phyloP scores from a whole-genome alignment of 2,888 invertebrate species.

The Calameuta idolon region DNA sequence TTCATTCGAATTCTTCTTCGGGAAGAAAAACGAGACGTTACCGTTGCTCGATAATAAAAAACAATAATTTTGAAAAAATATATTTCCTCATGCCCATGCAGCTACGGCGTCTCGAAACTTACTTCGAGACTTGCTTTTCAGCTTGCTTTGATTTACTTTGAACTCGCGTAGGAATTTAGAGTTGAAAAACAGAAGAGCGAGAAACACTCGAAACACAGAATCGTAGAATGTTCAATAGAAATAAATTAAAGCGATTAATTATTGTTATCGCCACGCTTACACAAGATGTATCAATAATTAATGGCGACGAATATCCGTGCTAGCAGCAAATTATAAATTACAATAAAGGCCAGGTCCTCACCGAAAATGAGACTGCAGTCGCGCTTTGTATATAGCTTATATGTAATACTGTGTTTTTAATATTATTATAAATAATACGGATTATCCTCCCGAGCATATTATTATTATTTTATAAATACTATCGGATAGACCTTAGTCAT shows the following conservation, averaged over 20 bases:
- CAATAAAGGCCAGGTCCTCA: constrained; percentile 19
- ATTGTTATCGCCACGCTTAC: constrained; percentile 21
- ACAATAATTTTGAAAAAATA: neutral
- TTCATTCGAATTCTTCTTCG: neutral
- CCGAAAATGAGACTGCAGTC: constrained; percentile 58
- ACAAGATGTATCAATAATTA: constrained; percentile 21
- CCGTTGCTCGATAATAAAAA: neutral
- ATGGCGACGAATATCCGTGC: neutral
- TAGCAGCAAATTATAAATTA: neutral
- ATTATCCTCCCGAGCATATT: constrained; percentile 33
- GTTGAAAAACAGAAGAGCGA: constrained; percentile 12
- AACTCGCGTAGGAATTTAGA: neutral
- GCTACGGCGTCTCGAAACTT: neutral
- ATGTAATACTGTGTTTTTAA: constrained; percentile 49
- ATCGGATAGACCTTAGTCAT: constrained; percentile 34
- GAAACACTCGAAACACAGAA: neutral
- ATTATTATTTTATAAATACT: constrained; percentile 42
- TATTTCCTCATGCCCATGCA: neutral
- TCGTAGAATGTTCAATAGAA: neutral
- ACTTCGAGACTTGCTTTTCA: constrained; percentile 16
- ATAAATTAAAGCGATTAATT: constrained; percentile 20
- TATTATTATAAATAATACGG: constrained; percentile 50
- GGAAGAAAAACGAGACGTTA: neutral
- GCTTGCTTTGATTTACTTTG: constrained; percentile 4
- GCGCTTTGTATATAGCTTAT: constrained; percentile 65